Conservation (phyloP, 2,888 invertebrate species). For the Stenichneumon culpator region DNA sequence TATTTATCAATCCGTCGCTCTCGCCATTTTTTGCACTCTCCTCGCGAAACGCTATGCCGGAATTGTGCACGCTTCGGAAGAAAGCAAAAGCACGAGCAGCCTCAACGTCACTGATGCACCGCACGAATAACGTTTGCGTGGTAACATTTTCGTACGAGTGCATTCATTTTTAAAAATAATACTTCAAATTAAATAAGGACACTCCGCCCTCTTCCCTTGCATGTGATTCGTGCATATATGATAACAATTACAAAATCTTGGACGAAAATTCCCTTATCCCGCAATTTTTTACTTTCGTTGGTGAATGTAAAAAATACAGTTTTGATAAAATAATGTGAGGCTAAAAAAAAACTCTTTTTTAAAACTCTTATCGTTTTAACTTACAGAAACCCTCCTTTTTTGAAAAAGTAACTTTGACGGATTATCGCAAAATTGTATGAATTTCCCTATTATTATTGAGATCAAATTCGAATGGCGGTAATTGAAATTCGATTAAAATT, state of each 20-base stretch:
- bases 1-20: constrained; percentile 43
- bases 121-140: not conserved
- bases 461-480: no score
- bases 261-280: not conserved
- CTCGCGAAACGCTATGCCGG: not conserved
- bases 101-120: not conserved
- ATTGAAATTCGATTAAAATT: no score
- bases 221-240: not conserved
- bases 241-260: no score
- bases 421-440: no score
- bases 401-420: no score
- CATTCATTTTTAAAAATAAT: not conserved
- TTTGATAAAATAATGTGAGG: not conserved
- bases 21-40: constrained; percentile 24
- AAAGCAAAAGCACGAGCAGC: constrained; percentile 1
- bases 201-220: no score
- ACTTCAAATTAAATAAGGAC: not conserved
- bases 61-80: not conserved
- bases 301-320: not conserved
- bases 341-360: no score
- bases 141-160: not conserved
- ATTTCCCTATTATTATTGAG: no score
- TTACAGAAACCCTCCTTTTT: no score
- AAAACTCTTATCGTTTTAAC: no score
- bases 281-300: not conserved